A percentile compares a stretch with the other conserved stretches of the same genome.
phyloP scores from a whole-genome alignment of 1,140 invertebrate genomes.

The Cydia amplana region DNA sequence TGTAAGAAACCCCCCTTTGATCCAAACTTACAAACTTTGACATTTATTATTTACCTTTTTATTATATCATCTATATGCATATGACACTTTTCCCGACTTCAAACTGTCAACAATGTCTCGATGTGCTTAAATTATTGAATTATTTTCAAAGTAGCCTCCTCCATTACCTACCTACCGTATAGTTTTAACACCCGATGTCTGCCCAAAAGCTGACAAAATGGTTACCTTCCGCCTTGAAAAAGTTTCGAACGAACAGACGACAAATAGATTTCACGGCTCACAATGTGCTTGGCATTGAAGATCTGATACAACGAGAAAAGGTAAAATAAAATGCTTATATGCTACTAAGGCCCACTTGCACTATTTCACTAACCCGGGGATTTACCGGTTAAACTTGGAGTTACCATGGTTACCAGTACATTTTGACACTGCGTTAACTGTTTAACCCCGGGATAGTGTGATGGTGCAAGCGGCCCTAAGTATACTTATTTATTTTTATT shows the following conservation, averaged over 20 bases:
- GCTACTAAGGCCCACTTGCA: no score
- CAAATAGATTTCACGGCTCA: conserved; percentile 41
- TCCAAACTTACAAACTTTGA: no score
- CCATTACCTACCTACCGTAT: neutral
- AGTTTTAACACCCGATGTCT: neutral
- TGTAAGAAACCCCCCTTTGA: no score
- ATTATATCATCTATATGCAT: no score
- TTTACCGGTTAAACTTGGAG: no score
- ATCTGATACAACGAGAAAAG: conserved; percentile 58
- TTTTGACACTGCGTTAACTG: no score
- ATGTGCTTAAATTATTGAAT: neutral
- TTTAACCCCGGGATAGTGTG: no score
- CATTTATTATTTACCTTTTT: no score
- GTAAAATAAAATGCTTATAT: conserved; percentile 43
- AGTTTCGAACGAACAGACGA: neutral
- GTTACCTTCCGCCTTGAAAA: conserved; percentile 17
- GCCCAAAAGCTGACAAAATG: neutral
- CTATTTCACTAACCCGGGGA: no score
- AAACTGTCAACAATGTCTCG: neutral
- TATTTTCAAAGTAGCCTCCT: neutral
- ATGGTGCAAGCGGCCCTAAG: no score
- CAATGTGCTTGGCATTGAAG: conserved; percentile 61
- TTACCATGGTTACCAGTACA: no score
- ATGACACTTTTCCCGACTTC: neutral
- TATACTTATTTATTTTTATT: no score